These are phyloP conservation scores for Plecturocebus donacophilus DNA, from an alignment of 2,113 vertebrate species.

Conservation along the genomic window DNA sequence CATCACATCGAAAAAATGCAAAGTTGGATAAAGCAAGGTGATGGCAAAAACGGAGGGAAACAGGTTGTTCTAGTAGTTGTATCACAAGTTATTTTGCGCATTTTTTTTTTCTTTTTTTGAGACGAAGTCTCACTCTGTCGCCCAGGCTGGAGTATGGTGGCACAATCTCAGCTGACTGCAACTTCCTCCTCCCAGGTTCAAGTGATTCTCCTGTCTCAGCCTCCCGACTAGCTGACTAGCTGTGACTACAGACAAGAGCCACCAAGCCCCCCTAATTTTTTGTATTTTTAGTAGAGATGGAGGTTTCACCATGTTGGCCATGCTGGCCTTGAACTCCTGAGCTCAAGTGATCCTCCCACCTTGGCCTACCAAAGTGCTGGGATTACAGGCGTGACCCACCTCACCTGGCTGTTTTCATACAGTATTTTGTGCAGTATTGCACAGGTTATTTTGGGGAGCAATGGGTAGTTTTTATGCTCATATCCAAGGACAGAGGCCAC, in stretches of 20 bases:
- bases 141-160: neutral
- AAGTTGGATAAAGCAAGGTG: neutral
- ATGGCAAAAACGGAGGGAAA: neutral
- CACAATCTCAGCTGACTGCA: neutral
- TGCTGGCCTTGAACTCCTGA: too few species aligned
- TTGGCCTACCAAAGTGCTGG: too few species aligned
- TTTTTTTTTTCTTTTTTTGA: neutral
- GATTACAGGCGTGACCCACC: too few species aligned
- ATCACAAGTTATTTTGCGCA: too few species aligned
- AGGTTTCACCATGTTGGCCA: too few species aligned
- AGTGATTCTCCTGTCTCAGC: neutral
- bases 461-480: neutral
- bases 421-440: too few species aligned
- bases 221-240: neutral
- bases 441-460: too few species aligned
- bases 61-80: too few species aligned
- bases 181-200: neutral
- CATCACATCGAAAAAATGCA: neutral
- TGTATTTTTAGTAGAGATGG: too few species aligned
- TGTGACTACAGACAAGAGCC: neutral
- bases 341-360: too few species aligned
- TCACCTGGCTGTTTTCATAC: too few species aligned
- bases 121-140: neutral
- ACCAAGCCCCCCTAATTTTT: neutral
- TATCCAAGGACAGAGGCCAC: neutral